Conservation (phyloP, 2,888 invertebrate species). For the Adelphocoris suturalis region DNA sequence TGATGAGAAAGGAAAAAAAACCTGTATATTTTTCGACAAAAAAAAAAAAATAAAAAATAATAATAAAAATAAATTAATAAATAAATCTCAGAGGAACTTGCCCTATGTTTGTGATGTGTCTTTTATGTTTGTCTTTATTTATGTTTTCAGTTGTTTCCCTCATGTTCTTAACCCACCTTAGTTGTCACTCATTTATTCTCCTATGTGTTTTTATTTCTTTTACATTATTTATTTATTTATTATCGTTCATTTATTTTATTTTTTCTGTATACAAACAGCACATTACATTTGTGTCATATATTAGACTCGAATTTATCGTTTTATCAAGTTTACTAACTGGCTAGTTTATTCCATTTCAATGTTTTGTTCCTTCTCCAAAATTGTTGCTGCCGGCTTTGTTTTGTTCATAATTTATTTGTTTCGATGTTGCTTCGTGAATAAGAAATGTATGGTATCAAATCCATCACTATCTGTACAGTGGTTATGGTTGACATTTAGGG, state of each 20-base stretch:
- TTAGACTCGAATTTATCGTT: background rate
- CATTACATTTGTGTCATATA: constrained; percentile 2
- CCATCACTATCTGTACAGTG: too few species aligned
- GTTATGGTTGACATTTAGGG: too few species aligned
- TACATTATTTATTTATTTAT: constrained; percentile 51
- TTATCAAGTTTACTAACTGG: constrained; percentile 9
- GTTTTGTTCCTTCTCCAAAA: background rate
- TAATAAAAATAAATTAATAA: background rate
- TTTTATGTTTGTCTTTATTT: constrained; percentile 58
- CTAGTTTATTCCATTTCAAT: background rate
- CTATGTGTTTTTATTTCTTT: constrained; percentile 40
- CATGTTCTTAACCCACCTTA: constrained; percentile 66
- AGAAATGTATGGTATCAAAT: too few species aligned
- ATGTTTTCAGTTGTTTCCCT: constrained; percentile 54
- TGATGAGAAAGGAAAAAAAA: too few species aligned
- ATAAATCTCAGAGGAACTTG: constrained; percentile 64
- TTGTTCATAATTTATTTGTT: background rate
- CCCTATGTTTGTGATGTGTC: constrained; percentile 65
- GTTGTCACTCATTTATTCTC: constrained; percentile 44
- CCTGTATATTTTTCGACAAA: too few species aligned
- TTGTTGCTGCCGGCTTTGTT: constrained; percentile 5
- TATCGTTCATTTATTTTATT: background rate
- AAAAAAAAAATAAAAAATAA: too few species aligned
- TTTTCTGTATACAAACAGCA: background rate
- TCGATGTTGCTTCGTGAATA: background rate